Evolutionary conservation across 2,888 invertebrate species (phyloP).

Genomic region (Ormia ochracea): DNA sequence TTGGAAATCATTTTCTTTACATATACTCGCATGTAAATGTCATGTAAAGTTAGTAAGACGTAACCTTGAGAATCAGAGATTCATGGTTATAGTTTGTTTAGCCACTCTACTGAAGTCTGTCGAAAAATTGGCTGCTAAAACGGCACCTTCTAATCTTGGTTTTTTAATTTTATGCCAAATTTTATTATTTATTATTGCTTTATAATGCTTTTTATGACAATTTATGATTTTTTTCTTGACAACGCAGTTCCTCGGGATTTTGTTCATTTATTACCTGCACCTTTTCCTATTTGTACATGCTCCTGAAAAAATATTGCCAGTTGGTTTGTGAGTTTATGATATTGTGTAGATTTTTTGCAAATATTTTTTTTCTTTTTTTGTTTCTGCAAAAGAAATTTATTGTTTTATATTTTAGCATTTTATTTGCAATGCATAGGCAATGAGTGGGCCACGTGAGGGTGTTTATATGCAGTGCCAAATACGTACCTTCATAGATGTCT

Average conservation of each 20-base stretch:
- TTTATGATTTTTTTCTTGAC: constrained; percentile 34
- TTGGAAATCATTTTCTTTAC: no score
- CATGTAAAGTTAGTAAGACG: no score
- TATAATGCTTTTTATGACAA: constrained; percentile 47
- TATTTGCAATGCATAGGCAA: constrained; percentile 62
- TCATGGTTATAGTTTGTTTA: no score
- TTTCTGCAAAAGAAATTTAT: constrained; percentile 41
- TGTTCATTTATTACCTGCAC: constrained; percentile 28
- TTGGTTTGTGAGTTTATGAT: neutral
- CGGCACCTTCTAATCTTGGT: neutral
- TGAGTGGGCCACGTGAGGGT: constrained; percentile 49
- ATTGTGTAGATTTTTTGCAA: neutral
- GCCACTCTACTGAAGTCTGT: neutral
- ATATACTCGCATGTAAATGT: no score
- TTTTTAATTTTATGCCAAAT: constrained; percentile 12
- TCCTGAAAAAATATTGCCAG: neutral
- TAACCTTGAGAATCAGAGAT: no score
- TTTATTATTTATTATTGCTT: constrained; percentile 50
- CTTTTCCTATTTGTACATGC: constrained; percentile 26
- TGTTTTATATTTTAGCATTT: constrained; percentile 62
- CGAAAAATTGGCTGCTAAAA: neutral
- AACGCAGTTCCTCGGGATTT: neutral
- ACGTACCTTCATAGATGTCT: neutral
- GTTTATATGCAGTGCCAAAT: neutral
- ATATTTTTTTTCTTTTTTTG: neutral